Base-by-base conservation (phyloP, 2,113 vertebrate genomes). In the Herpailurus yagouaroundi region DNA sequence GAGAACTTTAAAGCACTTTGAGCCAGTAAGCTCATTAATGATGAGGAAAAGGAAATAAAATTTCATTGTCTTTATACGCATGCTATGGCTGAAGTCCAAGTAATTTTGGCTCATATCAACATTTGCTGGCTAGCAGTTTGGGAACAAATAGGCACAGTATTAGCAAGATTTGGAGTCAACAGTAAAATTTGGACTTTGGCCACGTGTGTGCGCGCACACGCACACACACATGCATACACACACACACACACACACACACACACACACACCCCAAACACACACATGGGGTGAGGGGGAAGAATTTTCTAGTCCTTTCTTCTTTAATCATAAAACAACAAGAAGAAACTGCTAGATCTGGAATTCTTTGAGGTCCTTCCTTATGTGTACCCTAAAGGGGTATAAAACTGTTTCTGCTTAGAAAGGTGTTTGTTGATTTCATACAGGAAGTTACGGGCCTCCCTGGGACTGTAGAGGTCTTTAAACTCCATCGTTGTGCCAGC, bases 31-130 rank as follows among this genome's bases (percentile, higher is more conserved):
- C 66, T 97, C 81, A 84, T 92, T 97, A 97, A 95, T 95, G 83
- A 95, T 80, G 87, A 97, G 50, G 90, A 97, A 96, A 95, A 96
- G 94, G 93, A 92, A 95, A 94, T 96, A 82, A 85, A 94, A 92
- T 84, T 68, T 94, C 93, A 87, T 95, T 89, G 86, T 94, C 36
- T 96, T 89, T 84, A 89, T 90, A 92, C 57, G 80, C 50, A 84
- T 84, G 52, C 33, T 80, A 10, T 88, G 95, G 96, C n/a, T 27
- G 48, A 96, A 92, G 69, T 95, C 93, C 93, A 97, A 89, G 84
- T 95, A 89, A 96, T 90, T 97, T 95, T 97, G 94, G 88, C 91
- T 84, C 57, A 57, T 90, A 66, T 76, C 80, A 92, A 29, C 60
- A 82, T 94, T 96, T 86, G 13, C 71, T 79, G 73, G 76, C 82